phyloP scores from a whole-genome alignment of 2,113 vertebrate species.

The Polyodon spathula region DNA sequence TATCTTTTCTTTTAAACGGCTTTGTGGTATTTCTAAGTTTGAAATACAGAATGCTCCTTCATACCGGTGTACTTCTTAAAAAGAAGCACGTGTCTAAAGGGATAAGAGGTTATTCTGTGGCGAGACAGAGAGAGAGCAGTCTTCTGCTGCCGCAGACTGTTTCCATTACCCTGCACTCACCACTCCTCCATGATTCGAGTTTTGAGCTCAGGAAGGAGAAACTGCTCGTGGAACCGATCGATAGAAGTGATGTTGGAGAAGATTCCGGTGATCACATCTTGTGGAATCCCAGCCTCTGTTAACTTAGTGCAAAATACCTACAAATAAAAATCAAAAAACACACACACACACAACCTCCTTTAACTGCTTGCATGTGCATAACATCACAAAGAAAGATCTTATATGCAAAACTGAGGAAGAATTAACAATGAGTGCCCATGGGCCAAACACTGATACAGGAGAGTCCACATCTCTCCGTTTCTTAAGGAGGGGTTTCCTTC shows the following conservation, averaged over 20 bases:
- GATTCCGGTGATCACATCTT: slow-evolving; percentile 85
- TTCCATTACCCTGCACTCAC: slow-evolving; percentile 50
- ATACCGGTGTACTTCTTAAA: no score
- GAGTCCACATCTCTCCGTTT: no score
- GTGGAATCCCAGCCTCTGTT: slow-evolving; percentile 73
- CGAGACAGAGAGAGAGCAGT: not conserved
- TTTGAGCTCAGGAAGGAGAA: slow-evolving; percentile 88
- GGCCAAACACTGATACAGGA: no score
- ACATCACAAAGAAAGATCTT: not conserved
- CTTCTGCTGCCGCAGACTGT: not conserved
- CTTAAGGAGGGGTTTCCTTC: no score
- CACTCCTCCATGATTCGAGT: slow-evolving; percentile 82
- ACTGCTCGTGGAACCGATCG: slow-evolving; percentile 86
- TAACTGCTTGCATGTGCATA: not conserved
- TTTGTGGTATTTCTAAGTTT: no score
- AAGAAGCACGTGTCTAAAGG: no score
- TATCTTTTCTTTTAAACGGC: no score
- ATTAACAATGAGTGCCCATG: no score
- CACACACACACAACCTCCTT: not conserved
- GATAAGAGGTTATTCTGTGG: no score
- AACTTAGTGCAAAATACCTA: slow-evolving; percentile 91
- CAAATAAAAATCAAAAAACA: slow-evolving; percentile 2
- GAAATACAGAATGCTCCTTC: no score
- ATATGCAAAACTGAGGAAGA: not conserved
- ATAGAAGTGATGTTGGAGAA: slow-evolving; percentile 98